phyloP scores from a whole-genome alignment of 2,113 vertebrate genomes.

The Fregetta grallaria region DNA sequence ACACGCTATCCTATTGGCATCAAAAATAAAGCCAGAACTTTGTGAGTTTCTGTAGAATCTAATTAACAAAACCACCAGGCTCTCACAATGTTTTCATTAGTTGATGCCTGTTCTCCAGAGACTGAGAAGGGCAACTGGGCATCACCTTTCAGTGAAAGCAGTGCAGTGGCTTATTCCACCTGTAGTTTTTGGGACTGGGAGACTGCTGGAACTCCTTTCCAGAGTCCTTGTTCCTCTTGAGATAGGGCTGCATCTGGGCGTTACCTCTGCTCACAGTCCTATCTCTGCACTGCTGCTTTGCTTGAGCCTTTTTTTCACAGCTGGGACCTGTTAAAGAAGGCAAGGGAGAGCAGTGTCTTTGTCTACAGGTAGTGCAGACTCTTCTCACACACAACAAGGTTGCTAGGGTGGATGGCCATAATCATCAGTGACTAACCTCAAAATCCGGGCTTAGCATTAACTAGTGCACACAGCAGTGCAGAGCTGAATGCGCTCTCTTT shows the following conservation, averaged over 20 bases:
- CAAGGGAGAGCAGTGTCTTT: not conserved
- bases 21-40: not conserved
- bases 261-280: not conserved
- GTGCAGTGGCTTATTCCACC: not conserved
- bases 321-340: not conserved
- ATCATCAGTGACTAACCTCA: not conserved
- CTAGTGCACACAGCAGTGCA: not conserved
- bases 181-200: not conserved
- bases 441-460: not conserved
- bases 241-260: not conserved
- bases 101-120: not conserved
- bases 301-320: not conserved
- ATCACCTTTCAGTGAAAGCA: not conserved
- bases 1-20: accelerated
- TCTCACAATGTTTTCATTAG: not conserved
- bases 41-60: not conserved
- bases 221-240: not conserved
- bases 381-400: not conserved
- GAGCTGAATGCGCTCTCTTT: not conserved
- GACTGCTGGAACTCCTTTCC: not conserved
- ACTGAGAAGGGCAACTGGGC: not conserved
- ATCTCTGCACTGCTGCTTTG: not conserved
- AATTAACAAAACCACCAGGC: not conserved
- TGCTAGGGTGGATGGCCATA: not conserved
- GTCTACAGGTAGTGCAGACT: not conserved